Evolutionary conservation across 2,888 invertebrate species (phyloP).

Genomic region (Mythimna ferrago): DNA sequence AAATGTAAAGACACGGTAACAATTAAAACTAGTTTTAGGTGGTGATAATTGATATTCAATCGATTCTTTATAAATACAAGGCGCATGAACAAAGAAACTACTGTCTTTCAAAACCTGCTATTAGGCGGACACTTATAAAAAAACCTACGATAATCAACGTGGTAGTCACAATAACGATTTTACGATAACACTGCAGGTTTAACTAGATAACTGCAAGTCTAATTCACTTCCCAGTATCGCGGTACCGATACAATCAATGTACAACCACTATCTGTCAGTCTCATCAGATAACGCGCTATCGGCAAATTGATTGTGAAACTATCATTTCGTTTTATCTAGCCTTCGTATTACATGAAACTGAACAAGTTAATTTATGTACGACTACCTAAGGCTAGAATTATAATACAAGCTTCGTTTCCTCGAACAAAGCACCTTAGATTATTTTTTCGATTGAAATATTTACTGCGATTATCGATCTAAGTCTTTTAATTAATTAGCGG

Average conservation of each 20-base stretch:
- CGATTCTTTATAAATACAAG: not conserved
- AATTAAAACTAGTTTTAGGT: conserved; percentile 20
- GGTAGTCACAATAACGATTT: not conserved
- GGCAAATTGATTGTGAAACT: conserved; percentile 50
- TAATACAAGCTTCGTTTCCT: not conserved
- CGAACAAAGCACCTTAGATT: not conserved
- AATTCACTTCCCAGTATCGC: conserved; percentile 20
- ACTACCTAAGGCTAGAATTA: not conserved
- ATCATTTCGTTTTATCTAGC: conserved; percentile 24
- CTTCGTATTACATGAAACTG: conserved; percentile 28
- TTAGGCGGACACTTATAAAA: not conserved
- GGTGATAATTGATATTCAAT: not conserved
- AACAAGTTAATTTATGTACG: conserved; percentile 8
- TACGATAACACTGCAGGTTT: conserved; percentile 8
- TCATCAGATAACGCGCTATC: conserved; percentile 54
- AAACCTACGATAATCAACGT: not conserved
- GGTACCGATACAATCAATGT: conserved; percentile 24
- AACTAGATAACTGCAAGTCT: conserved; percentile 23
- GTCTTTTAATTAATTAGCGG: not conserved
- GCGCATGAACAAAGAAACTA: not conserved
- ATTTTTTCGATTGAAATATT: not conserved
- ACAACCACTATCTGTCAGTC: conserved; percentile 33
- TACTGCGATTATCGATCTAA: not conserved
- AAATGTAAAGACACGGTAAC: not conserved
- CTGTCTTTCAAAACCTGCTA: not conserved